These are phyloP conservation scores for Chondrilla cf. caribensis DNA, from an alignment of 37 sponge, comb jelly and placozoan genomes.

Conservation along the genomic window DNA sequence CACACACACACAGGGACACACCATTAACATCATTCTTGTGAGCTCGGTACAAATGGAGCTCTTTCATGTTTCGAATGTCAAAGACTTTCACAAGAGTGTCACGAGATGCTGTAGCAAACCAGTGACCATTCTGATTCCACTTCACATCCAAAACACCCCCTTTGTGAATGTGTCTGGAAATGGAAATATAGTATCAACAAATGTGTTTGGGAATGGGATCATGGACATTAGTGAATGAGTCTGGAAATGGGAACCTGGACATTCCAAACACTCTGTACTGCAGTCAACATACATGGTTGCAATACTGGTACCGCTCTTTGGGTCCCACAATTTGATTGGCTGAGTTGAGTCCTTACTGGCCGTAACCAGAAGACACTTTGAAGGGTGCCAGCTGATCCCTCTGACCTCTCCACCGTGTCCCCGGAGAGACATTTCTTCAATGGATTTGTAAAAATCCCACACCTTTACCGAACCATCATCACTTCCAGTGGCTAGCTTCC, in stretches of 20 bases:
- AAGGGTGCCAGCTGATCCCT: conserved; percentile 93
- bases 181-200: neutral
- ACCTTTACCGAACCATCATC: conserved; percentile 92
- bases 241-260: too few species aligned
- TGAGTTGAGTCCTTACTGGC: conserved; percentile 97
- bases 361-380: conserved; percentile 83
- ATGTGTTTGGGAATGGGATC: too few species aligned
- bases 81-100: conserved; percentile 91
- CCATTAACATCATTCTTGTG: conserved; percentile 94
- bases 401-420: conserved; percentile 98
- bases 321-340: conserved; percentile 97
- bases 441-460: conserved; percentile 87
- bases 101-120: conserved; percentile 88
- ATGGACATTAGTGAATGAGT: too few species aligned
- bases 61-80: conserved; percentile 95
- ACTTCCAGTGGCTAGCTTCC: conserved; percentile 93
- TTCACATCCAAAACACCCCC: conserved; percentile 75
- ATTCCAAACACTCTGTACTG: too few species aligned
- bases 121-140: conserved; percentile 96
- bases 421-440: conserved; percentile 82
- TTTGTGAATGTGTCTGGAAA: conserved; percentile 88
- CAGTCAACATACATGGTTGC: conserved; percentile 72
- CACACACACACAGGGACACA: conserved; percentile 25
- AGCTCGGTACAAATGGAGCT: conserved; percentile 80
- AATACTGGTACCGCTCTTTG: conserved; percentile 77